phyloP scores from a whole-genome alignment of 2,888 invertebrate genomes.

The Alloplasta piceator region DNA sequence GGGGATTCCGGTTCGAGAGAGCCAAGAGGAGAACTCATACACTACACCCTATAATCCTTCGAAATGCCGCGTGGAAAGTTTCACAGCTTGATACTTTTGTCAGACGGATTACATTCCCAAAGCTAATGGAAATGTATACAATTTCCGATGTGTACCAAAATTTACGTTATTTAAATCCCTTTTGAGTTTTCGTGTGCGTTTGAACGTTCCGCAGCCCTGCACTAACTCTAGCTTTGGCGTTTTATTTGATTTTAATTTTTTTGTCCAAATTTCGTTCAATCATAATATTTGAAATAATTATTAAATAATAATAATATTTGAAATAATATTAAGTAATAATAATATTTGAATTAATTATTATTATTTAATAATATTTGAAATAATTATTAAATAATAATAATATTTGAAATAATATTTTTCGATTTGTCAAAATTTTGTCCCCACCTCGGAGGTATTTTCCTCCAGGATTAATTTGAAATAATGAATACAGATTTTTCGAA shows the following conservation, averaged over 20 bases:
- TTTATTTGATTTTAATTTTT: not conserved
- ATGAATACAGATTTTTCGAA: no score
- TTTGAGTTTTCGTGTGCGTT: not conserved
- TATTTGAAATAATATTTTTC: conserved; percentile 4
- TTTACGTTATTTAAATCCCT: conserved; percentile 12
- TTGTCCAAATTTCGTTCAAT: not conserved
- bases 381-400: conserved; percentile 7
- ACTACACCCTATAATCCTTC: conserved; percentile 50
- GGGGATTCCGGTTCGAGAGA: conserved; percentile 59
- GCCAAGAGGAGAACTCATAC: conserved; percentile 1
- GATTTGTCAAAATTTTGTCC: no score
- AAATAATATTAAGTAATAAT: no score
- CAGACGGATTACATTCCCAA: conserved; percentile 22
- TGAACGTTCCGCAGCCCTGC: conserved; percentile 7
- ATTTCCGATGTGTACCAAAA: not conserved
- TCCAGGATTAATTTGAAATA: no score
- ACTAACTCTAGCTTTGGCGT: conserved; percentile 39
- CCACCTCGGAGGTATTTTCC: no score
- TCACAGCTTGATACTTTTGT: conserved; percentile 50
- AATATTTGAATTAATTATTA: no score
- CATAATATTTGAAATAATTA: not conserved
- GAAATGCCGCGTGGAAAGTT: conserved; percentile 32
- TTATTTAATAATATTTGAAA: not conserved
- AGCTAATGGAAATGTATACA: conserved; percentile 28
- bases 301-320: conserved; percentile 14